A percentile compares a stretch with the other conserved stretches of the same genome.
Conservation (phyloP, 2,113 vertebrate genomes). For the Agelaius tricolor region DNA sequence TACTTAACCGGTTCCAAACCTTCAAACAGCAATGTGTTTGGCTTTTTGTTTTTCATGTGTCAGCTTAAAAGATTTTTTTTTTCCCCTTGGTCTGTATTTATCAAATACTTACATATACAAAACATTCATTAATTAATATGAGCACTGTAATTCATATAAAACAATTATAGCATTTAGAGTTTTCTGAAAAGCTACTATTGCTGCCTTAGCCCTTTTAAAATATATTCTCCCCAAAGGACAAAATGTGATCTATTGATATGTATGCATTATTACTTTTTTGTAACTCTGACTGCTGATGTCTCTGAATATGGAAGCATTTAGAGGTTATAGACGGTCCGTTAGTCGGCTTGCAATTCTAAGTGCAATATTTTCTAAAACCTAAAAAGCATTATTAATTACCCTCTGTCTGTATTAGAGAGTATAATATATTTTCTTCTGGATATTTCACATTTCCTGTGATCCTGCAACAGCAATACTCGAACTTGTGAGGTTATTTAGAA, state of each 20-base stretch:
- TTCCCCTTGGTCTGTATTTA: constrained; percentile 63
- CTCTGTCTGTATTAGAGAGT: constrained; percentile 57
- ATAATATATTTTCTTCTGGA: constrained; percentile 42
- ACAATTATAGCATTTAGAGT: constrained; percentile 77
- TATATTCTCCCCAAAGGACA: constrained; percentile 77
- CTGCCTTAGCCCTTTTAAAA: constrained; percentile 78
- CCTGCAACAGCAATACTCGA: constrained; percentile 20
- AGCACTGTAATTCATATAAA: constrained; percentile 74
- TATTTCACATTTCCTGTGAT: constrained; percentile 53
- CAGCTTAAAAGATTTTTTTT: constrained; percentile 43
- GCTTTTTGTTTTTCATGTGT: background rate
- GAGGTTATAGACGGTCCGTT: constrained; percentile 64
- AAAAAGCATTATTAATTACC: constrained; percentile 80
- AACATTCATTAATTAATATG: constrained; percentile 74
- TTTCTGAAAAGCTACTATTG: constrained; percentile 74
- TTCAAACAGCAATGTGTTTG: constrained; percentile 29
- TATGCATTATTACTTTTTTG: constrained; percentile 77
- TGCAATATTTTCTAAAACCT: constrained; percentile 76
- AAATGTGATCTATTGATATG: constrained; percentile 78
- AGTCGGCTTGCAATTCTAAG: constrained; percentile 74
- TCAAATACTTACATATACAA: constrained; percentile 61
- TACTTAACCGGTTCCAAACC: constrained; percentile 63
- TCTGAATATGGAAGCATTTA: constrained; percentile 76
- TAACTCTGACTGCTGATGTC: constrained; percentile 74
- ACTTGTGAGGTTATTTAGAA: constrained; percentile 50